Percentiles rank a stretch among this genome's conserved stretches.
Evolutionary conservation across 2,113 vertebrate genomes (phyloP).

Genomic region (Trogon melanurus): DNA sequence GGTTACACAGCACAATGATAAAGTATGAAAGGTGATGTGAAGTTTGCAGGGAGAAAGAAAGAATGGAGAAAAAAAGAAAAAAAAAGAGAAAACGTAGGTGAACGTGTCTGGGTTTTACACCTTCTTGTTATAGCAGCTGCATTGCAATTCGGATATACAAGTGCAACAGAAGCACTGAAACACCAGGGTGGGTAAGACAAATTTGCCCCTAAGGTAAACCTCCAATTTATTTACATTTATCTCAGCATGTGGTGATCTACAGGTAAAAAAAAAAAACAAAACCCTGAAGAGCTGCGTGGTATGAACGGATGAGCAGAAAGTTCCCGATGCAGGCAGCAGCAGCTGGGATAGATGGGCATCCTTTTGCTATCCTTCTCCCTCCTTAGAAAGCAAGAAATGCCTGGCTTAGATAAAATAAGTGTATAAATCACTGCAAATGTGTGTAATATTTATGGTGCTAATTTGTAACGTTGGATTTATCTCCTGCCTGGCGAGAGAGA

Average conservation of each 20-base stretch:
- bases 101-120: not conserved
- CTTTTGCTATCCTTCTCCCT: not conserved
- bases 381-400: slow-evolving; percentile 1
- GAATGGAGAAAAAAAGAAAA: not conserved
- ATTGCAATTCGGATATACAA: not conserved
- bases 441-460: slow-evolving; percentile 41
- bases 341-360: not conserved
- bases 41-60: not conserved
- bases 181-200: not conserved
- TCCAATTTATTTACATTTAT: not conserved
- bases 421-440: not conserved
- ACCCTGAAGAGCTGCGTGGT: not conserved
- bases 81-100: not conserved
- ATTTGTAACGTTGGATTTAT: slow-evolving; percentile 43
- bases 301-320: not conserved
- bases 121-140: not conserved
- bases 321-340: not conserved
- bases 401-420: slow-evolving; percentile 13
- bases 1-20: slow-evolving; percentile 15
- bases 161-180: not conserved
- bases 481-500: not conserved
- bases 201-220: slow-evolving; percentile 1
- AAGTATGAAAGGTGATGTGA: slow-evolving; percentile 38
- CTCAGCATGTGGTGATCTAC: not conserved
- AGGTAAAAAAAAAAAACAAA: not conserved